These are phyloP conservation scores for Phrynocephalus versicolor DNA, from an alignment of 2,113 vertebrate genomes.

Conservation along the genomic window DNA sequence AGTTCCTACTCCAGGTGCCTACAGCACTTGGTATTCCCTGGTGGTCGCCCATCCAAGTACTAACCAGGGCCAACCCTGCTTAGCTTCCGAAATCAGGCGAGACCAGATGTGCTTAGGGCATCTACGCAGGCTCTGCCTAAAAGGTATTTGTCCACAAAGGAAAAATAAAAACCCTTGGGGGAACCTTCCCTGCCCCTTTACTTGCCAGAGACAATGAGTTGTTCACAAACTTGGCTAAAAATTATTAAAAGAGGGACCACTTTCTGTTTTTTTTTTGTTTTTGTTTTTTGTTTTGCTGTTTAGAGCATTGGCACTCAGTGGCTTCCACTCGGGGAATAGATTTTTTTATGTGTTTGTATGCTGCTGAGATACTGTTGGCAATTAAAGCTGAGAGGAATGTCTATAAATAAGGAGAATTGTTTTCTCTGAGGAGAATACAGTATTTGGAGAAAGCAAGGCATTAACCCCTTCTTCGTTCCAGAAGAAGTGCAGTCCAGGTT, in stretches of 20 bases:
- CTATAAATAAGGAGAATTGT: conserved; percentile 57
- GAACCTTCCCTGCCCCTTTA: not conserved
- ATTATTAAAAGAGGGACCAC: not conserved
- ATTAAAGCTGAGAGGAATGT: conserved; percentile 52
- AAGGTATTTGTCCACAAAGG: not conserved
- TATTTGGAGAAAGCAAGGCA: conserved; percentile 40
- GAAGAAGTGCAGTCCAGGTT: conserved; percentile 31
- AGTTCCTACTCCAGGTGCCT: no score
- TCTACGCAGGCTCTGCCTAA: not conserved
- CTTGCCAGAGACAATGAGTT: not conserved
- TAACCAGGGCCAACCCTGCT: no score
- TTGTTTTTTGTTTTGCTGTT: no score
- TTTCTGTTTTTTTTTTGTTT: no score
- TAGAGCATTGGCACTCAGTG: not conserved
- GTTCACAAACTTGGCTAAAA: not conserved
- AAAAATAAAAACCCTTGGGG: not conserved
- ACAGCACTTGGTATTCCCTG: no score
- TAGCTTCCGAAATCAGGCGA: no score
- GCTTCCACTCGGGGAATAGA: conserved; percentile 60
- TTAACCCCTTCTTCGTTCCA: conserved; percentile 4
- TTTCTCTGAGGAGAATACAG: conserved; percentile 46
- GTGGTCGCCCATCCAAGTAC: no score
- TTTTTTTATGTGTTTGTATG: conserved; percentile 48
- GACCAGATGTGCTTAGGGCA: no score
- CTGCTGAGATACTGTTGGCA: conserved; percentile 63